Evolutionary conservation across 2,888 invertebrate genomes (phyloP), one percentile per base, ranked within the genome.

Genomic region (Podotricha telesiphe): DNA sequence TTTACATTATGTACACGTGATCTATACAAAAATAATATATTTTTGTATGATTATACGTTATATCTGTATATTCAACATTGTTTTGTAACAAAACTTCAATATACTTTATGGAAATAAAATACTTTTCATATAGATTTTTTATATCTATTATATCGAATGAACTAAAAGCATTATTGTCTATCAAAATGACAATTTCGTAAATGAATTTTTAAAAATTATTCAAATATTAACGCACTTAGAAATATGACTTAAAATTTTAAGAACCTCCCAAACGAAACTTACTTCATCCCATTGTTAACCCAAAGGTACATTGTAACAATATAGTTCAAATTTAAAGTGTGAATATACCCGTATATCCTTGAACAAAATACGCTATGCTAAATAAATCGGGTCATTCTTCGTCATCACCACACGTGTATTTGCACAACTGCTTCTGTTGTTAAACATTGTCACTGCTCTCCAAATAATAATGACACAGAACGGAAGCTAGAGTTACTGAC

Each of bases 261-360:
- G 17, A 13, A 48, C 17, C 11, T 17, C 28, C 22, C n/a, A 65
- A 61, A 45, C 45, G 22, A 40, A 47, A 67, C 28, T 37, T 47
- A n/a, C 48, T 48, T 17, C 37, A 19, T 37, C 48, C 64, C 45
- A 55, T 70, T 70, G 70, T 67, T 61, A 64, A 65, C 34, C 50
- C 19, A 64, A 56, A 62, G 13, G 42, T 42, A 65, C 50, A 42
- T 68, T 65, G 62, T 68, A 20, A 68, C 48, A 55, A 69, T 64
- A 42, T 48, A 56, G 28, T 67, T 71, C 28, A 40, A 56, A 62
- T 45, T 56, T 28, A 22, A 48, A 69, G 50, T 10, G 65, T 69
- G 61, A 72, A 72, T 69, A 51, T 62, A 55, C 72, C 72, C 69
- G 65, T 69, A 72, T 67, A 67, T 40, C 55, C 8, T 56, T 37